Base-by-base conservation (phyloP, 2,113 vertebrate genomes). In the Pterocles orientalis region DNA sequence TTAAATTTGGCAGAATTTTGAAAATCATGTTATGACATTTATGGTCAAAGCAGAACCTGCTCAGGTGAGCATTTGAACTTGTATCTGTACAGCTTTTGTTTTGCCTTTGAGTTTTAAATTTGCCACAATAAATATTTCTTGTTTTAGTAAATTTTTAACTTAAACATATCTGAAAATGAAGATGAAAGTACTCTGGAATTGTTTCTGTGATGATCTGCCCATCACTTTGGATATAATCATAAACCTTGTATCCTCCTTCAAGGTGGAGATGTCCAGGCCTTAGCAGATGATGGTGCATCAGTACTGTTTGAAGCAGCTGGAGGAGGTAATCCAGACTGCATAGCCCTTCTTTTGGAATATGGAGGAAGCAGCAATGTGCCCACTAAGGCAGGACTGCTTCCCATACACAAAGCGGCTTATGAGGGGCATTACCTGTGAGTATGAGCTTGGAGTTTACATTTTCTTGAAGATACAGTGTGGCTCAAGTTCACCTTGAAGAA, bases 391-490 rank as follows among this genome's bases (percentile, higher is more conserved):
- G 98, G 98, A 48, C 98, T 98, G 56, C 98, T 99, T 72, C 98
- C 99, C 24, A 98, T 99, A 93, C 99, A 99, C 96, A 98, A 98
- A 95, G 98, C 98, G 6, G 98, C 99, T 18, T 98, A 98, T 14
- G 98, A 98, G 82, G 98, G 99, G 7, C 98, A 99, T 97, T 99
- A 98, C 29, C 95, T 99, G 99, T 99, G 92, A 99, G 98, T 98
- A 89, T 78, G 15, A 45, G n/a, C 65, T 80, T 58, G 47, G 43
- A 34, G 13, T 87, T 80, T 1, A 56, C 4, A 5, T 66, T 72
- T 91, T 57, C 53, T 75, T 39, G 69, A 51, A 47, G 31, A 54
- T 36, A 17, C 3, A 12, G 0, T 12, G 19, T 56, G 48, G 14
- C 31, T 68, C 34, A 51, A 39, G 4, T 12, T 87, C 48, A 60